These are phyloP conservation scores for Ceratotherium simum DNA, from an alignment of 2,113 vertebrate species.

Conservation along the genomic window DNA sequence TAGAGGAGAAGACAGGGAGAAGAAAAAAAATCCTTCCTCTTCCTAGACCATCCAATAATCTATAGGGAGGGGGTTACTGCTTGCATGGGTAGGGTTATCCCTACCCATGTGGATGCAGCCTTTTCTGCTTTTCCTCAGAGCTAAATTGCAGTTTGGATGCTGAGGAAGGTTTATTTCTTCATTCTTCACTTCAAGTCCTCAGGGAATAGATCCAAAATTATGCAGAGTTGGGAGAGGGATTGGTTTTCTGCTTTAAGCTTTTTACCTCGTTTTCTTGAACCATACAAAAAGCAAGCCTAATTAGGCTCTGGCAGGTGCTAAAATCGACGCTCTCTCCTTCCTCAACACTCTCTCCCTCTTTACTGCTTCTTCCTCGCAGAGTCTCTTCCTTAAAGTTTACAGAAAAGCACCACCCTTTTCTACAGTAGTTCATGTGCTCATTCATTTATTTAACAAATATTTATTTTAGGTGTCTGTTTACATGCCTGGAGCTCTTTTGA, in stretches of 20 bases:
- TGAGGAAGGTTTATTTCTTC: neutral
- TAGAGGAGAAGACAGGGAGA: neutral
- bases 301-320: neutral
- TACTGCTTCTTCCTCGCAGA: neutral
- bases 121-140: neutral
- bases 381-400: neutral
- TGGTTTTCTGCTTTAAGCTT: neutral
- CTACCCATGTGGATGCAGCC: neutral
- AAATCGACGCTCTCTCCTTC: neutral
- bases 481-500: neutral
- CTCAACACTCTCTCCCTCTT: neutral
- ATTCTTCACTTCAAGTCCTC: constrained; percentile 5
- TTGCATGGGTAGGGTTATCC: neutral
- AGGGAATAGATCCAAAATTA: neutral
- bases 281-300: neutral
- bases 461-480: neutral
- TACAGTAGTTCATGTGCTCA: neutral
- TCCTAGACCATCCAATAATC: neutral
- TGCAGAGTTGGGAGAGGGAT: neutral
- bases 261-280: neutral
- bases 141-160: neutral
- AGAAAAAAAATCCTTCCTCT: neutral
- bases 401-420: constrained; percentile 10
- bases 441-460: neutral
- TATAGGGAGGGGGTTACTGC: neutral